Base-by-base conservation (phyloP, 2,888 invertebrate genomes). In the Euplexia lucipara region DNA sequence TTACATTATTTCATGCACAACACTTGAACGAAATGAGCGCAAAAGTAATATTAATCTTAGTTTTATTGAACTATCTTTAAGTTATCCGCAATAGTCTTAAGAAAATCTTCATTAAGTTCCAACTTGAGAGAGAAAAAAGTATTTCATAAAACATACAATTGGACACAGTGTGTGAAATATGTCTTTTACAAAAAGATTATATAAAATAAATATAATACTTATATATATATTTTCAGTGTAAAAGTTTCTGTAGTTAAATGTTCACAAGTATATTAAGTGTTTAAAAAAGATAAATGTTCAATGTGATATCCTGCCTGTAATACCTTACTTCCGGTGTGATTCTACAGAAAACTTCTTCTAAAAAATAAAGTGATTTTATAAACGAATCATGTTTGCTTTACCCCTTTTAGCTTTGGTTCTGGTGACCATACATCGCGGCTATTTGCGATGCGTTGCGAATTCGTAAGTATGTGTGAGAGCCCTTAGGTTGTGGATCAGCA, bases 261-360 rank as follows among this genome's bases (percentile, higher is more conserved):
- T 82, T 83, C 78, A 78, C 85, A 86, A 85, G 75, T 86, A 81
- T 83, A 75, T 82, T 81, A 83, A 82, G 82, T 83, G 82, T 88
- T 85, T 80, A 71, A 83, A 71, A 83, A 78, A 76, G 75, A 87
- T 92, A 87, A 92, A 93, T 95, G 94, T 94, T 95, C 84, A 91
- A 93, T 95, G 95, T 95, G 95, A 95, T 95, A 95, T 91, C 94
- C 95, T 94, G 93, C 94, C 94, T 94, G 88, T 91, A 90, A 87
- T 45, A 89, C 88, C 88, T 82, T 88, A 90, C 89, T 93, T 92
- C 93, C 91, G 87, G 90, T 93, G 93, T 92, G 90, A 91, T 90
- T 90, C 88, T 88, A 90, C 87, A 88, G 79, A 83, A 86, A 88
- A 83, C 80, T 90, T 91, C 90, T 89, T 90, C 89, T 89, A 86